phyloP scores from a whole-genome alignment of 2,888 invertebrate genomes.

The Chironomus tentans region DNA sequence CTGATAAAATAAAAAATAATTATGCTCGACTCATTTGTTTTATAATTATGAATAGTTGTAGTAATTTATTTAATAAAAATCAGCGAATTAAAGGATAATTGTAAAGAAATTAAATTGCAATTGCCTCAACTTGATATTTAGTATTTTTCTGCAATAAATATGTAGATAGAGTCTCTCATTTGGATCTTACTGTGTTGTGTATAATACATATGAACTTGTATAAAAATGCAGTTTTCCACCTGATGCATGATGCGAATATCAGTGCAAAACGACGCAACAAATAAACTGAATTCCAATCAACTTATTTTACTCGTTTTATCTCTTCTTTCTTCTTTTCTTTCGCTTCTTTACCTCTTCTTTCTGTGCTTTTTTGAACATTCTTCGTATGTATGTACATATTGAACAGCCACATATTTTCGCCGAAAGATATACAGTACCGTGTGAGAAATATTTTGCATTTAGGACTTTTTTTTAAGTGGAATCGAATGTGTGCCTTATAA shows the following conservation, averaged over 20 bases:
- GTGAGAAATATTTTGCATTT: constrained; percentile 27
- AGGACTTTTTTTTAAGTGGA: constrained; percentile 6
- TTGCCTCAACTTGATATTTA: too few species aligned
- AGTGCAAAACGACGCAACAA: constrained; percentile 8
- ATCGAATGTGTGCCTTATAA: constrained; percentile 19
- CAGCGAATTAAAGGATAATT: too few species aligned
- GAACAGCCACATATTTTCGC: constrained; percentile 23
- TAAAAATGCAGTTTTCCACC: constrained; percentile 24
- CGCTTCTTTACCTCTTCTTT: neutral
- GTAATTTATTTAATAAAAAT: too few species aligned
- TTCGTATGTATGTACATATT: constrained; percentile 3
- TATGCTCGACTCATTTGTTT: too few species aligned
- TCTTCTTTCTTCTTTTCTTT: constrained; percentile 8
- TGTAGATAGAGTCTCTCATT: neutral
- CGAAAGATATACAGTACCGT: constrained; percentile 20
- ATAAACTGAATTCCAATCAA: constrained; percentile 26
- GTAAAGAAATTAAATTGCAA: too few species aligned
- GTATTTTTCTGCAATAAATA: neutral
- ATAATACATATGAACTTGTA: neutral
- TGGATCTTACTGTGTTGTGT: neutral
- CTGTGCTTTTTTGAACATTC: neutral
- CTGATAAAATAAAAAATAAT: too few species aligned
- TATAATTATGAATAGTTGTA: too few species aligned
- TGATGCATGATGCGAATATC: constrained; percentile 13
- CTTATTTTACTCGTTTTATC: constrained; percentile 22